These are phyloP conservation scores for Hystrix brachyura DNA, from an alignment of 2,113 vertebrate species.

Conservation along the genomic window DNA sequence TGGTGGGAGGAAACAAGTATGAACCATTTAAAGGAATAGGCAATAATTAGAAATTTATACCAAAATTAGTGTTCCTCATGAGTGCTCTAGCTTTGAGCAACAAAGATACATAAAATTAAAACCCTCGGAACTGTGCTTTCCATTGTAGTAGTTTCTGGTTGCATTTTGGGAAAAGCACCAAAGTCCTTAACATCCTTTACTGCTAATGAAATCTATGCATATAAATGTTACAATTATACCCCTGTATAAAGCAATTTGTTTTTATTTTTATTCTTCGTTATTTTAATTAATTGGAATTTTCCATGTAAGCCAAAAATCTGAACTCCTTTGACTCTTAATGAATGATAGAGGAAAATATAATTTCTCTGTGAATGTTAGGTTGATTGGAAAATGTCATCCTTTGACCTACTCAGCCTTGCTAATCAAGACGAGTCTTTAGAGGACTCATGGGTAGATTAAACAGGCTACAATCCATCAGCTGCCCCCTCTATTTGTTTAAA, in stretches of 20 bases:
- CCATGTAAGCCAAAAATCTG: slow-evolving; percentile 51
- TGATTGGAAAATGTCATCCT: slow-evolving; percentile 83
- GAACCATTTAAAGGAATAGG: not conserved
- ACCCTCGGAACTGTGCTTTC: not conserved
- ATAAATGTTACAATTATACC: slow-evolving; percentile 58
- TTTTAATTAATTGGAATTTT: slow-evolving; percentile 78
- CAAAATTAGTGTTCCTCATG: not conserved
- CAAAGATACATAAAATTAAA: not conserved
- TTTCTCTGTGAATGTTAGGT: slow-evolving; percentile 75
- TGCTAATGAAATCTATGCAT: slow-evolving; percentile 41
- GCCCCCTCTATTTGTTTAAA: slow-evolving; percentile 69
- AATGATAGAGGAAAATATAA: slow-evolving; percentile 72
- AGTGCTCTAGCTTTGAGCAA: not conserved
- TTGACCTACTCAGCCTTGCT: slow-evolving; percentile 77
- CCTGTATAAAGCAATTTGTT: slow-evolving; percentile 46
- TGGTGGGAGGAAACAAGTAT: not conserved
- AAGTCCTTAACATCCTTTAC: not conserved
- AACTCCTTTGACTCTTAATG: slow-evolving; percentile 70
- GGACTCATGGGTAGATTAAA: slow-evolving; percentile 58
- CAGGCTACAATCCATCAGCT: slow-evolving; percentile 9
- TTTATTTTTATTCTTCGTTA: slow-evolving; percentile 75
- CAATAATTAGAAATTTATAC: slow-evolving; percentile 46
- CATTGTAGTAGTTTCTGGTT: not conserved
- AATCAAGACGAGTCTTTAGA: slow-evolving; percentile 69
- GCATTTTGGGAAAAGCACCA: not conserved